Percentiles rank a stretch among this genome's conserved stretches.
Conservation (phyloP, 2,113 vertebrate genomes). For the Strix aluco region DNA sequence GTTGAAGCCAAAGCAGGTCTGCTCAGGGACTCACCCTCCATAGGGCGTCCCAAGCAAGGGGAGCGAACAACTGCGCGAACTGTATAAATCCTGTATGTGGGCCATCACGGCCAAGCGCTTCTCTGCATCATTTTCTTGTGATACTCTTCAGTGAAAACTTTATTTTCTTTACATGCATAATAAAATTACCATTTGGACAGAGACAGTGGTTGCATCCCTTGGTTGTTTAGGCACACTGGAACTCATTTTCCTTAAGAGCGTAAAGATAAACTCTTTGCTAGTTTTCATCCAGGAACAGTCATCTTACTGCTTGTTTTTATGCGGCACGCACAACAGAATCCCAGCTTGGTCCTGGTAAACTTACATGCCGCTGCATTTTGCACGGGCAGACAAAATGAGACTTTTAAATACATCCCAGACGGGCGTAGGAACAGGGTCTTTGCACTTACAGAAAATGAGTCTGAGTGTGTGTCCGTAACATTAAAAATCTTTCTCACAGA, state of each 20-base stretch:
- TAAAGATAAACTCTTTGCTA: not conserved
- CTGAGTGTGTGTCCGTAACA: rapidly evolving
- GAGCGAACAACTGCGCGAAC: no score
- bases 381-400: not conserved
- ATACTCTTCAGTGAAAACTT: not conserved
- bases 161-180: not conserved
- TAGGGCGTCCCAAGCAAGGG: not conserved
- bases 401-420: rapidly evolving
- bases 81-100: not conserved
- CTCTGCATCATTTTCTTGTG: not conserved
- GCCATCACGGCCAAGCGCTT: not conserved
- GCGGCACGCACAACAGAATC: not conserved
- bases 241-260: not conserved
- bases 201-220: not conserved
- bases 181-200: not conserved
- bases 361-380: not conserved
- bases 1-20: not conserved
- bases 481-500: not conserved
- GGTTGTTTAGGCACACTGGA: not conserved
- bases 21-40: not conserved
- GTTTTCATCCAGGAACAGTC: not conserved
- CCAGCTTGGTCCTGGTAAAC: not conserved
- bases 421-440: rapidly evolving
- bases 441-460: rapidly evolving
- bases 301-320: not conserved